Percentiles rank a stretch among this genome's conserved stretches.
These are phyloP conservation scores for Calliopum simillimum DNA, from an alignment of 2,888 invertebrate species.

Conservation along the genomic window DNA sequence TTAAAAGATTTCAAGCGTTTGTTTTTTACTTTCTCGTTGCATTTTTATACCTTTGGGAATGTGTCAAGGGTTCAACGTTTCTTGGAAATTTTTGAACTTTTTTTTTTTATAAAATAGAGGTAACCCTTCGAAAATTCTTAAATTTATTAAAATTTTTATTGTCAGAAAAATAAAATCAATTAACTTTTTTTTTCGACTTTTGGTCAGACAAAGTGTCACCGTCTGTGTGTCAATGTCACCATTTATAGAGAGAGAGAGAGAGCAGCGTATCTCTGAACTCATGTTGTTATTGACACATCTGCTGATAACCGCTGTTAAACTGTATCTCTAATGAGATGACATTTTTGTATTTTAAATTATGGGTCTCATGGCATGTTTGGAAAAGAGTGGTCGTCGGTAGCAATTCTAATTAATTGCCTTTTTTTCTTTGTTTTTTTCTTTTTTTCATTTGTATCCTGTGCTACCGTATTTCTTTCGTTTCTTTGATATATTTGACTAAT, in stretches of 20 bases:
- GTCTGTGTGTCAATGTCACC: neutral
- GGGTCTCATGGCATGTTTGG: no score
- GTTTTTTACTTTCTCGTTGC: neutral
- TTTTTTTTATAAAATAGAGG: no score
- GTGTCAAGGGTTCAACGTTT: neutral
- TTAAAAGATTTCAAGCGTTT: neutral
- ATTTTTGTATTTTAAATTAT: neutral
- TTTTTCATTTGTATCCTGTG: neutral
- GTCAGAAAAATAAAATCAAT: neutral
- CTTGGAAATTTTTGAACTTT: no score
- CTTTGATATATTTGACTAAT: neutral
- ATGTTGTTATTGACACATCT: slow-evolving; percentile 32
- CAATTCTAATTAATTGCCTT: slow-evolving; percentile 6
- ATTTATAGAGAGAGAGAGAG: neutral
- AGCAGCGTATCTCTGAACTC: neutral
- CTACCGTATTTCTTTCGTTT: slow-evolving; percentile 1
- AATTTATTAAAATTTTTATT: neutral
- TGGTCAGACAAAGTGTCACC: slow-evolving; percentile 17
- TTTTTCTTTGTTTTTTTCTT: neutral
- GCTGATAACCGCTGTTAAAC: slow-evolving; percentile 29
- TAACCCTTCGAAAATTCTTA: no score
- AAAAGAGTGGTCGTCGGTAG: neutral
- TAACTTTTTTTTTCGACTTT: neutral
- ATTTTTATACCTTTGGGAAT: neutral
- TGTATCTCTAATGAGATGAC: slow-evolving; percentile 1